A percentile compares a stretch with the other conserved stretches of the same genome.
Conservation (phyloP, 2,888 invertebrate species). For the Diarsia rubi region DNA sequence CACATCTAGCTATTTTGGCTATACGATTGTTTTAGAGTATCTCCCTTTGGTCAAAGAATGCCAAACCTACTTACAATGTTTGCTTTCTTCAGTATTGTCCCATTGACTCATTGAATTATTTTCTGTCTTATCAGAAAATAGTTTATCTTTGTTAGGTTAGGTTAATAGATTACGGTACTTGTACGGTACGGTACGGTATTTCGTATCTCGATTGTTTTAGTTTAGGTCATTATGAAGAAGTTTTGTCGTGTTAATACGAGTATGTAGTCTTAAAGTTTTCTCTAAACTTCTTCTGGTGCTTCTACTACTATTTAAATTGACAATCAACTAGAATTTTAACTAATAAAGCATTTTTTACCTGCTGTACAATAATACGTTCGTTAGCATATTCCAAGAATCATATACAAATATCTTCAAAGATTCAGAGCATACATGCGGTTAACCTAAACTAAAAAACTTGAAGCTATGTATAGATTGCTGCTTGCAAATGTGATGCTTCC, state of each 20-base stretch:
- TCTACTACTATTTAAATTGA: background rate
- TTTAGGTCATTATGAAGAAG: background rate
- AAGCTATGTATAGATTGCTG: background rate
- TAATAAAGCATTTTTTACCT: background rate
- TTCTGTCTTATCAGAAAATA: conserved; percentile 22
- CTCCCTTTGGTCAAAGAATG: background rate
- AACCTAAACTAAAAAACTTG: background rate
- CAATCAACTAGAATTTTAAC: background rate
- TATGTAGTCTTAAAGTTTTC: background rate
- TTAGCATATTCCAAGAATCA: background rate
- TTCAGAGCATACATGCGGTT: background rate
- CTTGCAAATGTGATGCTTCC: background rate
- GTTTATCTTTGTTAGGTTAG: conserved; percentile 2
- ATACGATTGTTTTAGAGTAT: background rate
- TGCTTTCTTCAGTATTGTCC: background rate
- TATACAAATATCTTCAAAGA: background rate
- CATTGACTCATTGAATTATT: background rate
- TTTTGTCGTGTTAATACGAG: background rate
- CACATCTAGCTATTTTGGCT: background rate
- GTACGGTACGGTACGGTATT: too few species aligned
- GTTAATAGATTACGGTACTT: conserved; percentile 4
- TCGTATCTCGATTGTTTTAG: background rate
- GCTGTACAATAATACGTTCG: background rate
- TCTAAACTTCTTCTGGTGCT: background rate
- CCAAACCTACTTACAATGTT: background rate